Evolutionary conservation across 2,797 vertebrate species (phyloP).

Genomic region (Poeciliopsis gracilis): DNA sequence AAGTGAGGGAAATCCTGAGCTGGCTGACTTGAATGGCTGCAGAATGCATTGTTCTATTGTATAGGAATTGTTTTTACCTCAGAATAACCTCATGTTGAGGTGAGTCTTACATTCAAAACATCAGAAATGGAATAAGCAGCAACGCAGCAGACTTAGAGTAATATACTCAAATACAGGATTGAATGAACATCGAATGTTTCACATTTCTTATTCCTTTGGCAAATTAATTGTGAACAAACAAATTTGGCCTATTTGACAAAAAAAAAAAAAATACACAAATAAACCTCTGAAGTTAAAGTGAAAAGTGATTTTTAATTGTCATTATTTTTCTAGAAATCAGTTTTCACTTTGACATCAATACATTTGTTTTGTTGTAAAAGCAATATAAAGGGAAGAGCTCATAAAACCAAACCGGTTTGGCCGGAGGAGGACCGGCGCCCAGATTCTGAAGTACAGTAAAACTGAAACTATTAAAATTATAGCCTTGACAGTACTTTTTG

Average conservation of each 20-base stretch:
- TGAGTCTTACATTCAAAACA: slow-evolving; percentile 22
- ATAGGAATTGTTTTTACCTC: slow-evolving; percentile 33
- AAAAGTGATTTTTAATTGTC: neutral
- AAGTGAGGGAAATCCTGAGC: slow-evolving; percentile 57
- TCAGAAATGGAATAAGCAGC: slow-evolving; percentile 1
- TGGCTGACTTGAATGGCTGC: slow-evolving; percentile 32
- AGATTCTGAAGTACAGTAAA: neutral
- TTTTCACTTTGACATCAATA: neutral
- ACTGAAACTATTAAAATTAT: neutral
- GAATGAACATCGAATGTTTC: neutral
- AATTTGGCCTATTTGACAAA: neutral
- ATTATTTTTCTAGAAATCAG: neutral
- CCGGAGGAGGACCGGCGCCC: no score
- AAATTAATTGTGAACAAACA: neutral
- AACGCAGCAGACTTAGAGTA: neutral
- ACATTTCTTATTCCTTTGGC: neutral
- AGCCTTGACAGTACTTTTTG: neutral
- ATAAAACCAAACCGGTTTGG: neutral
- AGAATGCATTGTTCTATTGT: slow-evolving; percentile 62
- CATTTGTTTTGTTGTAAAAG: neutral
- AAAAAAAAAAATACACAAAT: neutral
- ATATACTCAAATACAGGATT: neutral
- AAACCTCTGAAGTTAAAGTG: neutral
- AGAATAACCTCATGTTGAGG: slow-evolving; percentile 24
- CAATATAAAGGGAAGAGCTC: neutral